A percentile compares a stretch with the other conserved stretches of the same genome.
phyloP scores from a whole-genome alignment of 2,888 invertebrate genomes.

The Cerceris rybyensis region DNA sequence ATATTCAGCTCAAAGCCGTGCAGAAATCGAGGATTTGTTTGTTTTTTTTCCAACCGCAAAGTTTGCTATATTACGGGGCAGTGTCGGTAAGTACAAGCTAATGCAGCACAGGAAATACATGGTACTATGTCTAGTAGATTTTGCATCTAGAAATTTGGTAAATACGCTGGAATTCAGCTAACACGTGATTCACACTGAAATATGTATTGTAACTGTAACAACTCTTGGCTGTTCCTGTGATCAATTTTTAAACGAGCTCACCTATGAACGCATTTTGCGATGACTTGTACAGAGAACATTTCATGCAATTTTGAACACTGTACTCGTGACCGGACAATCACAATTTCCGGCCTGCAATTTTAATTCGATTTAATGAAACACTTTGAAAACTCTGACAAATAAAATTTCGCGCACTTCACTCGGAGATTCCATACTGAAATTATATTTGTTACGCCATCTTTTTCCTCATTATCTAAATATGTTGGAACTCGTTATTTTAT shows the following conservation, averaged over 20 bases:
- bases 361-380: too few relatives aligned
- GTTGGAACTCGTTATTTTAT: too few relatives aligned
- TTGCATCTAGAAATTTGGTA: not conserved
- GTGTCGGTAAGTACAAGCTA: not conserved
- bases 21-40: not conserved
- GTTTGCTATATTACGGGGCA: not conserved
- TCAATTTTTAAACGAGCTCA: conserved; percentile 23
- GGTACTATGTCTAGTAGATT: not conserved
- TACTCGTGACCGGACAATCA: too few relatives aligned
- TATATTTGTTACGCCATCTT: too few relatives aligned
- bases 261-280: conserved; percentile 5
- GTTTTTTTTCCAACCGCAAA: not conserved
- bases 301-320: too few relatives aligned
- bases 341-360: too few relatives aligned
- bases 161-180: not conserved
- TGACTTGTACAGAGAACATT: too few relatives aligned
- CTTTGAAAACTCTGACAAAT: too few relatives aligned
- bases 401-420: too few relatives aligned
- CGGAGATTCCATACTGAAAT: too few relatives aligned
- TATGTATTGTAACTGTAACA: conserved; percentile 36
- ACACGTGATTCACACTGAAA: conserved; percentile 21
- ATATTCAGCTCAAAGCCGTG: not conserved
- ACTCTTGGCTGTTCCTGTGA: conserved; percentile 19
- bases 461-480: too few relatives aligned
- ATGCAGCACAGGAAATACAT: not conserved